Base-by-base conservation (phyloP, 2,797 vertebrate genomes). In the Vespertilio murinus region DNA sequence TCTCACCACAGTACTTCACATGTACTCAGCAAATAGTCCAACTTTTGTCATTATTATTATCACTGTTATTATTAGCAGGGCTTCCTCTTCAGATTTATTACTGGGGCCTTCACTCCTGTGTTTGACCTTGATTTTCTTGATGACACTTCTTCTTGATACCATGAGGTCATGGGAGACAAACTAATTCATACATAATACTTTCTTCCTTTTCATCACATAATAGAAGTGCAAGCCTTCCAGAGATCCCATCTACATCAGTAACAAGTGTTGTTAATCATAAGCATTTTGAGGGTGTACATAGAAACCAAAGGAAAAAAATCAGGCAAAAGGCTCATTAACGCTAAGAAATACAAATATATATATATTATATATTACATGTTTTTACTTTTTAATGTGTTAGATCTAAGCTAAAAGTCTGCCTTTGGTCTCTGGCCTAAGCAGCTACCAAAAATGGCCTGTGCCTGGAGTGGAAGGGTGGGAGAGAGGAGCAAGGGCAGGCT, bases 401-500 rank as follows among this genome's bases (percentile, higher is more conserved):
- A 61, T 82, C 65, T 73, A 64, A 70, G 33, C 42, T 49, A 56
- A 56, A 81, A 47, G 13, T 88, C 96, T 93, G 96, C 42, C 81
- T 97, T 97, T 96, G 94, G 96, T 94, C 80, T 93, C 90, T 93
- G 90, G 92, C 87, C 95, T 94, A 88, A 96, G 56, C 64, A 95
- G 87, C 78, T 89, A 84, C 92, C 65, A 90, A 81, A 94, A 90
- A 89, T 86, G 94, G 85, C 90, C 70, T 96, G 64, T 86, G 95
- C 59, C 59, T 61, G 59, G 28, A 61, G 28, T 30, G 11, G 59
- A n/a, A n/a, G n/a, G 56, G 12, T 28, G 13, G 45, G 45, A 3
- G 13, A 47, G 28, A 28, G 25, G 56, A 30, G 25, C 1, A 61
- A 13, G 5, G 59, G 28, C 28, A 61, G 59, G 59, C 59, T 61